Conservation (phyloP, 2,113 vertebrate species). For the Pandion haliaetus region DNA sequence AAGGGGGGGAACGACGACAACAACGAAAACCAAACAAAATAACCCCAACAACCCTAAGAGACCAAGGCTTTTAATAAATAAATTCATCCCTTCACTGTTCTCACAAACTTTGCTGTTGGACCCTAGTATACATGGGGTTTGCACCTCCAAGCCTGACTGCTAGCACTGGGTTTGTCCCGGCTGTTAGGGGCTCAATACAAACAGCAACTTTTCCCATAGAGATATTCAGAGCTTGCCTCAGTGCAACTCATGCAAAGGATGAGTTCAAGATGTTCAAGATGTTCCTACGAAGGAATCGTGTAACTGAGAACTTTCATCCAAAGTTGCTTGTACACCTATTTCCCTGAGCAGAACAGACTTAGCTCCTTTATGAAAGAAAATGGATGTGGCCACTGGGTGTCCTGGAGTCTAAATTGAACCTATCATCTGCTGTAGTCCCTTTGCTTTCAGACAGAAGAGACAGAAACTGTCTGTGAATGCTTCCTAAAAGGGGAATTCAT, state of each 20-base stretch:
- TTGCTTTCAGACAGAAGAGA: neutral
- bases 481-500: neutral
- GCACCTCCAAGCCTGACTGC: neutral
- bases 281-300: accelerated
- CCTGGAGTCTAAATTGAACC: neutral
- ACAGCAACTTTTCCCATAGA: neutral
- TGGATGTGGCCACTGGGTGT: neutral
- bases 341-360: neutral
- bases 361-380: neutral
- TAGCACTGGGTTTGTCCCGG: neutral
- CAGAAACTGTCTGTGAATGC: neutral
- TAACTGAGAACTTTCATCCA: neutral
- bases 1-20: too few species aligned
- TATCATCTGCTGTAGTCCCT: neutral
- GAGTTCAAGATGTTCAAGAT: neutral
- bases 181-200: neutral
- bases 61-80: neutral
- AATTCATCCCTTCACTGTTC: neutral
- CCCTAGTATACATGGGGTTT: neutral
- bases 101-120: neutral
- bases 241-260: too few species aligned
- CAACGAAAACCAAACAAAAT: neutral
- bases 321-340: neutral
- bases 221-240: neutral
- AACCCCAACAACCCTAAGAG: neutral